Evolutionary conservation across 2,888 invertebrate genomes (phyloP), one percentile per base, ranked within the genome.

Genomic region (Andrena flavipes): DNA sequence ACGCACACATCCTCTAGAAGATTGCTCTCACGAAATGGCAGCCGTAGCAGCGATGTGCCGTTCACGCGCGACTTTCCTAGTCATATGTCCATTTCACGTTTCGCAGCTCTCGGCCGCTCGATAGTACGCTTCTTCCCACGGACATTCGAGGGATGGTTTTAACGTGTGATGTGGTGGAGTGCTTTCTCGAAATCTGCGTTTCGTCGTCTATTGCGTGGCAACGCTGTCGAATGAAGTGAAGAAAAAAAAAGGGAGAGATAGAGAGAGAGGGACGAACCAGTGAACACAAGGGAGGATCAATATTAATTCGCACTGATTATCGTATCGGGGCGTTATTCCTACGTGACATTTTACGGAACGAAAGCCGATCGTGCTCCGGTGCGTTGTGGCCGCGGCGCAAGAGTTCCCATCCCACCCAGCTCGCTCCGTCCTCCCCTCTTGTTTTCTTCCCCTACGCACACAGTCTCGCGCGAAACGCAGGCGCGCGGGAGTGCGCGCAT

Each of bases 1-100:
- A 79, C 76, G 76, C 76, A 80, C 54, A 71, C 80, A 78, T 72
- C 73, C 62, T 71, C 70, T 83, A 81, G 87, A 87, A 87, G 87
- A 87, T 82, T 29, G 71, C 29, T 76, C 86, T 51, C 64, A 76
- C 73, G 69, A 84, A 84, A 84, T 84, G 85, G 87, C 85, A 67
- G 77, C 72, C 76, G 71, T 30, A 59, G 20, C 68, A 54, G 48
- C 56, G 30, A 59, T 33, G 51, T 68, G 73, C 51, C 67, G 73
- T 78, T 73, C 8, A 30, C 10, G n/a, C 60, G 33, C 35, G 33
- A 71, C 54, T 68, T 56, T 71, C 64, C 26, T 10, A 70, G 64
- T 75, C 76, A 56, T 56, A 35, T 60, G 80, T 13, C 26, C 62
- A 72, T 71, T 65, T 23, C n/a, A n/a, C 59, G 29, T 35, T 26